Evolutionary conservation across 2,797 vertebrate species (phyloP).

Genomic region (Zenarchopterus dispar): DNA sequence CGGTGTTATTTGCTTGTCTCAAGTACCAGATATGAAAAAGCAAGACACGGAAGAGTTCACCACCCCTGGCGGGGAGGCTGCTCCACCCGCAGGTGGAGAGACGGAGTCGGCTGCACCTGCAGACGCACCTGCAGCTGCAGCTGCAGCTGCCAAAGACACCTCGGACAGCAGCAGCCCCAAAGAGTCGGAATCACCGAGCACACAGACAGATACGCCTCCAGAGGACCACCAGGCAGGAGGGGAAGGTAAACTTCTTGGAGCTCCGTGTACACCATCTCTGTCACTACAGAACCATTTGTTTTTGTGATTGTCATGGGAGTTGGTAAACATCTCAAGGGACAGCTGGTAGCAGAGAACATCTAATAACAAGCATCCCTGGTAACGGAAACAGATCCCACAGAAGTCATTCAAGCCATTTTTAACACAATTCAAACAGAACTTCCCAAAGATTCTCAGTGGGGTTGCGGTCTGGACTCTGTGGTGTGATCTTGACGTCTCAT

Average conservation of each 20-base stretch:
- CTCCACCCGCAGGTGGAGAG: conserved; percentile 41
- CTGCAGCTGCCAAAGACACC: conserved; percentile 25
- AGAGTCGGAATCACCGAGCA: conserved; percentile 52
- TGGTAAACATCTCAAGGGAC: no score
- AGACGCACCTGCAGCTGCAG: not conserved
- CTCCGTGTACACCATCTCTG: no score
- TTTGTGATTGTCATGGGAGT: no score
- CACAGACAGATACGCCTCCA: conserved; percentile 53
- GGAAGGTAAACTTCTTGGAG: conserved; percentile 47
- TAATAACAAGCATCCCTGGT: no score
- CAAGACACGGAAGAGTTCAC: conserved; percentile 76
- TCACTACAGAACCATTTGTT: no score
- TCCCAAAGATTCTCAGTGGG: no score
- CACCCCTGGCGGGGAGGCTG: conserved; percentile 46
- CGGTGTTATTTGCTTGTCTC: not conserved
- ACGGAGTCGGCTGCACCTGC: conserved; percentile 36
- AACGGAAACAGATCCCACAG: no score
- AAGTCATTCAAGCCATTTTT: no score
- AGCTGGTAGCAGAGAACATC: no score
- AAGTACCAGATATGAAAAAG: conserved; percentile 75
- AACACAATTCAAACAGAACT: no score
- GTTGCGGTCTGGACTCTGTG: no score
- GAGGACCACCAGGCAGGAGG: conserved; percentile 42
- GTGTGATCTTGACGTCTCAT: no score
- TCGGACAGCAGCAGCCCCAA: conserved; percentile 63